Conservation (phyloP, 2,797 vertebrate genomes). For the Micrastur ruficollis region DNA sequence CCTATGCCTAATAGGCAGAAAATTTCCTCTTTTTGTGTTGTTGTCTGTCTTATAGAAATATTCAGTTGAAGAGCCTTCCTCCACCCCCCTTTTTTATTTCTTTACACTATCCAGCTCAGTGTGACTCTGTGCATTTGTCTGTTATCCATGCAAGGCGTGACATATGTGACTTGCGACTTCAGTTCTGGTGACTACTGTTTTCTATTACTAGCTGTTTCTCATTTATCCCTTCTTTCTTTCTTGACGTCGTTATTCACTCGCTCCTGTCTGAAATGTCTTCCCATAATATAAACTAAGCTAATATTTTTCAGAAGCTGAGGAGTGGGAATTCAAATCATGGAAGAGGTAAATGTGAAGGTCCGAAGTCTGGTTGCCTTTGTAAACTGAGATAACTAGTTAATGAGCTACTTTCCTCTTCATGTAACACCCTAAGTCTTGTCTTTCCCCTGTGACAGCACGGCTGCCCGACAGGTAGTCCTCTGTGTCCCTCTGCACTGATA, state of each 20-base stretch:
- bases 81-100: rapidly evolving
- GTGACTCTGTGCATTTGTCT: background rate
- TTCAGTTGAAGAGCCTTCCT: background rate
- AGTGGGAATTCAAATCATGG: no score
- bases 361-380: background rate
- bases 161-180: background rate
- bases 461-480: background rate
- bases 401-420: background rate
- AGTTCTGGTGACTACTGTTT: background rate
- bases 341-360: no score
- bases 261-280: background rate
- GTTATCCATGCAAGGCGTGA: background rate
- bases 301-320: background rate
- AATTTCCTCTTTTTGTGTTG: background rate
- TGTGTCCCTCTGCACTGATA: rapidly evolving
- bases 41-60: background rate
- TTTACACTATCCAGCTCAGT: background rate
- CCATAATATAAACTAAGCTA: background rate
- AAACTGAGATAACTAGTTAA: background rate
- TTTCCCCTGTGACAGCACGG: rapidly evolving
- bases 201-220: background rate
- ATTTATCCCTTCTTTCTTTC: background rate
- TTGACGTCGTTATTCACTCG: background rate
- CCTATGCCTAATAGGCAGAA: background rate
- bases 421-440: background rate